Evolutionary conservation across 2,888 invertebrate genomes (phyloP), one percentile per base, ranked within the genome.

Genomic region (Hermodice carunculata): DNA sequence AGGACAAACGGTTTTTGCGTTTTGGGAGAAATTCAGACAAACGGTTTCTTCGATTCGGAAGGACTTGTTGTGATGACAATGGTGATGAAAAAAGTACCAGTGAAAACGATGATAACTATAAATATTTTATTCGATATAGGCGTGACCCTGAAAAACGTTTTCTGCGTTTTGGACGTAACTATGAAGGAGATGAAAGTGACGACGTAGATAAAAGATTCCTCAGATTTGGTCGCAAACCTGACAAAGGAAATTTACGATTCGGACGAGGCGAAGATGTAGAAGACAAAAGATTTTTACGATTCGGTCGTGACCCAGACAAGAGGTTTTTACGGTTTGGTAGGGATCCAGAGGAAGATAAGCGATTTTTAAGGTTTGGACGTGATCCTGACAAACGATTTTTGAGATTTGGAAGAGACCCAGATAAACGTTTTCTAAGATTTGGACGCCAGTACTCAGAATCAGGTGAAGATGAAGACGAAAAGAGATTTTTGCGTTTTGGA

Each of bases 31-130:
- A n/a, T n/a, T n/a, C n/a, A n/a, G n/a, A n/a, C n/a, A 78, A 78
- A 63, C 63, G 76, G 17, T 78, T 77, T 64, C 77, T 78, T 77
- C 49, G 78, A 56, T 78, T 78, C 58, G 78, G 78, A 34, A 70
- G 61, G 60, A 75, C 44, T 57, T n/a, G n/a, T n/a, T n/a, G n/a
- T n/a, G n/a, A n/a, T 19, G 66, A 59, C n/a, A 57, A 34, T 2
- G 63, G 63, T n/a, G 61, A 61, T 3, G 68, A 65, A 17, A 26
- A 34, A 8, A 22, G 29, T 14, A 48, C 49, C 5, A n/a, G n/a
- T n/a, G n/a, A n/a, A n/a, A n/a, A n/a, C n/a, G n/a, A n/a, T n/a
- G n/a, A n/a, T n/a, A n/a, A n/a, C n/a, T n/a, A n/a, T n/a, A n/a
- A n/a, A n/a, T n/a, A n/a, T n/a, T n/a, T n/a, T n/a, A n/a, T n/a